Base-by-base conservation (phyloP, 2,888 invertebrate genomes). In the Eudasyphora cyanicolor region DNA sequence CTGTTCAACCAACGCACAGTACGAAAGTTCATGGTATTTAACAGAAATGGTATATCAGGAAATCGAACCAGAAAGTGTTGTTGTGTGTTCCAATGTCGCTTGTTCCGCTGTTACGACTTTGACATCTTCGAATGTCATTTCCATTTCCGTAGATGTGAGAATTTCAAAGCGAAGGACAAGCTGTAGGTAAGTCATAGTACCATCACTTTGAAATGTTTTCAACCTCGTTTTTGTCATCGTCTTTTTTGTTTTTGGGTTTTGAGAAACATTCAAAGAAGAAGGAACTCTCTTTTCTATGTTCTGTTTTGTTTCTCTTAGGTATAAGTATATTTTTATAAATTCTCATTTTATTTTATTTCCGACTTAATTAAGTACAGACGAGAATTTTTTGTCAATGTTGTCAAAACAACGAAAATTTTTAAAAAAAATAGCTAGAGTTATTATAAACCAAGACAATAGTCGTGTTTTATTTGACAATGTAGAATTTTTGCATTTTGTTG, bases 91-190 rank as follows among this genome's bases (percentile, higher is more conserved):
- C 62, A 35, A 70, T 75, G 17, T 17, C 54, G 57, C 7, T 49
- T 67, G 64, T 82, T 76, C 24, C 78, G 32, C 62, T 71, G 82
- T 79, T 78, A 78, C 42, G 73, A 17, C 73, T 57, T 73, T 73
- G 60, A 73, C 73, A 57, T 60, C 27, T 57, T 24, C 27, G 14
- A 73, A 42, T 57, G 73, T 29, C 73, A 73, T 57, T 60, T 54
- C 21, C 24, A 32, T 42, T 60, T 54, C 21, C 24, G 51, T 42
- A 27, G 24, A 27, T 21, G 32, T 45, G 27, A 51, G 6, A 17
- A 24, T 51, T 51, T 27, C 14, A 57, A 57, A 57, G 57, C 27
- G 57, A 57, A 57, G 57, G 57, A 12, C 12, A 57, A n/a, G n/a
- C n/a, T n/a, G n/a, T n/a, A n/a, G n/a, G n/a, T n/a, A n/a, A 57